Conservation (phyloP, 2,113 vertebrate genomes). For the Strix uralensis region DNA sequence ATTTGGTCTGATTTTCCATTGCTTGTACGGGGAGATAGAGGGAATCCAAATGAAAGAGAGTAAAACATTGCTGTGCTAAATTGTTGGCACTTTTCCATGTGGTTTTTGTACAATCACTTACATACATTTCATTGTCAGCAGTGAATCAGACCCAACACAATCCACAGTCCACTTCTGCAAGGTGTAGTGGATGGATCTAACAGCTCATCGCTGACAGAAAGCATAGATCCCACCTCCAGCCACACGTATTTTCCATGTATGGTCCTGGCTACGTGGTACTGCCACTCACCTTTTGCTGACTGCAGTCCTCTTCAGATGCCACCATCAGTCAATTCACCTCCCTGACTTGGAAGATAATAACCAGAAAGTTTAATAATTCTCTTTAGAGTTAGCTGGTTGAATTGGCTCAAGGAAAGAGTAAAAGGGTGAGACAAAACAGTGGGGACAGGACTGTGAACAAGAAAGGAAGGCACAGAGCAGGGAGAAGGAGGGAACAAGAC, state of each 20-base stretch:
- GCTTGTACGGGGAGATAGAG: background rate
- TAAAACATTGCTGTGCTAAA: accelerated
- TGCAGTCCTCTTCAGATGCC: background rate
- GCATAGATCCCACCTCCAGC: background rate
- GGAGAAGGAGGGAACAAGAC: background rate
- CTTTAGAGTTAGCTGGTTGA: background rate
- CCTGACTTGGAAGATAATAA: background rate
- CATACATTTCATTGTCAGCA: background rate
- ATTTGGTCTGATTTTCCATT: background rate
- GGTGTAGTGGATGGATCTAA: background rate
- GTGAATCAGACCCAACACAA: background rate
- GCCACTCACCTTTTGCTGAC: background rate
- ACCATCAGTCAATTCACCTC: background rate
- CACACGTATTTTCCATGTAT: background rate
- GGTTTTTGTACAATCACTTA: background rate
- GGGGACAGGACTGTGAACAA: background rate
- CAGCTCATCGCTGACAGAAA: background rate
- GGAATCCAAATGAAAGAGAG: background rate
- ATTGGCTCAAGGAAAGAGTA: background rate
- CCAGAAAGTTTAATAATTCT: background rate
- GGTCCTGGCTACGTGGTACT: background rate
- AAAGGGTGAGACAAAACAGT: background rate
- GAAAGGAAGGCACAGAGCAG: background rate
- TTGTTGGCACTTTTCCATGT: background rate
- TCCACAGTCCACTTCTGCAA: background rate